Conservation (phyloP, 2,888 invertebrate genomes). For the Tanypteryx hageni region DNA sequence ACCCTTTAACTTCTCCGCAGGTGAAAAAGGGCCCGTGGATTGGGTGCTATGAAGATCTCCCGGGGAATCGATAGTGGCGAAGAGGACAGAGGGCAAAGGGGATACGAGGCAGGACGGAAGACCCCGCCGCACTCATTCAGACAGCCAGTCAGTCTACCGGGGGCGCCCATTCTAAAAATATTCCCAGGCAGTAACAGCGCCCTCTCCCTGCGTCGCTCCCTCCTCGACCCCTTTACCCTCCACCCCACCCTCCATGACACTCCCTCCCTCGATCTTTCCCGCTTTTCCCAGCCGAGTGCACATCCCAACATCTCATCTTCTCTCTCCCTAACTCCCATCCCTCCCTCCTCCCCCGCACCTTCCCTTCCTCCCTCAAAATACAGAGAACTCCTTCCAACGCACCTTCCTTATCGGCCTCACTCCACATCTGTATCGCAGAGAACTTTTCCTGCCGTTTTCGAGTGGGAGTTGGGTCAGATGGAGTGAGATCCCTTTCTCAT, state of each 20-base stretch:
- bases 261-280: neutral
- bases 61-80: no score
- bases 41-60: no score
- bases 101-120: neutral
- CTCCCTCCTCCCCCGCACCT: neutral
- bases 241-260: neutral
- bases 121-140: neutral
- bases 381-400: neutral
- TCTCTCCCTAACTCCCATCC: neutral
- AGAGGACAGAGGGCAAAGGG: no score
- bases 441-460: conserved; percentile 56
- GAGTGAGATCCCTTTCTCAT: neutral
- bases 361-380: neutral
- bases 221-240: neutral
- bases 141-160: conserved; percentile 51
- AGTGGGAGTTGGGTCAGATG: conserved; percentile 8
- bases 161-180: conserved; percentile 41
- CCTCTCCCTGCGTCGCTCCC: neutral
- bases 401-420: neutral
- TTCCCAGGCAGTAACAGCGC: conserved; percentile 15
- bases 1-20: no score
- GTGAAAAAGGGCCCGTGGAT: no score
- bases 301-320: neutral
- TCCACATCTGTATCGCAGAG: neutral
- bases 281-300: no score